A percentile compares a stretch with the other conserved stretches of the same genome.
Evolutionary conservation across 2,113 vertebrate species (phyloP).

Genomic region (Nyctibius bracteatus): DNA sequence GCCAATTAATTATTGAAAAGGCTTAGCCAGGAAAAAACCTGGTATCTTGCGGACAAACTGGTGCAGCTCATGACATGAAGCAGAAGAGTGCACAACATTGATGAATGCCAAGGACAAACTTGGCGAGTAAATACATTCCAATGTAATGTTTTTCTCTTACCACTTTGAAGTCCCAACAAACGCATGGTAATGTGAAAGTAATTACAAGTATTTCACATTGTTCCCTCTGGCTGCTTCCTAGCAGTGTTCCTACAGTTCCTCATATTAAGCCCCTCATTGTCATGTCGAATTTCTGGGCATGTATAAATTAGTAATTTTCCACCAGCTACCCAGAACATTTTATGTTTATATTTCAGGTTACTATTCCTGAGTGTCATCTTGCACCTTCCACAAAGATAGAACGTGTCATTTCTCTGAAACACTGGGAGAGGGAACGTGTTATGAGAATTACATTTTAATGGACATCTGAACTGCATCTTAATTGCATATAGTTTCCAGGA

Average conservation of each 20-base stretch:
- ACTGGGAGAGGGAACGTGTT: not conserved
- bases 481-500: not conserved
- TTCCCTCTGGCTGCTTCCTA: not conserved
- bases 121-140: not conserved
- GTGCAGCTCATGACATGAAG: not conserved
- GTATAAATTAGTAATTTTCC: not conserved
- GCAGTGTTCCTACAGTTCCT: not conserved
- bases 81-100: fast-evolving
- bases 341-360: not conserved
- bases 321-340: not conserved
- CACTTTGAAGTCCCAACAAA: not conserved
- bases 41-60: not conserved
- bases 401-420: fast-evolving
- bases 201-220: fast-evolving
- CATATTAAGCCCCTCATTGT: fast-evolving
- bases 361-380: not conserved
- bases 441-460: not conserved
- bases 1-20: not conserved
- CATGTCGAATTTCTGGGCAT: not conserved
- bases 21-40: not conserved
- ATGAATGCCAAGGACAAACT: not conserved
- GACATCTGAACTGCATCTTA: not conserved
- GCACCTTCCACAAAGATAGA: not conserved
- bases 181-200: fast-evolving
- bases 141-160: not conserved